Evolutionary conservation across 2,888 invertebrate genomes (phyloP), one percentile per base, ranked within the genome.

Genomic region (Archips crataeganus): DNA sequence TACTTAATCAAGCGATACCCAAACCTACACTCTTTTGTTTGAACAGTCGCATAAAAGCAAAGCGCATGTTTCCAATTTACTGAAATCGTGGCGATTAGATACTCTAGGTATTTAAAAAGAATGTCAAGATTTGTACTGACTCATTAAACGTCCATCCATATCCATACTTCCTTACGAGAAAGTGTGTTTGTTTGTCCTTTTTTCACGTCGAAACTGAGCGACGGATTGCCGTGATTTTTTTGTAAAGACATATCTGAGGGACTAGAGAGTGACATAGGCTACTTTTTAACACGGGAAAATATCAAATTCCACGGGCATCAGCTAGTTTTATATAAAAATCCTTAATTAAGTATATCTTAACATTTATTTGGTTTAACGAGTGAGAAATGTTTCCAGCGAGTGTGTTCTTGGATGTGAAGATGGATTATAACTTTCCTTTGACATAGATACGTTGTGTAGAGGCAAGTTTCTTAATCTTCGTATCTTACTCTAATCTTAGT

Each of bases 391-490:
- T 10, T 54, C 54, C 23, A 57, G 11, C 57, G 54, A 54, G 54
- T 23, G 8, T 32, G 57, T 57, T 57, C 57, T 57, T 54, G 11
- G 10, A 32, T 57, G 57, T 32, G 3, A 32, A 57, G 23, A 57
- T 23, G 10, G 13, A 3, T 57, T 3, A 57, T 32, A 57, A 23
- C 11, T 57, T 57, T 32, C 57, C 11, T 32, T 57, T 23, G 32
- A 57, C 10, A 32, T 10, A 11, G 11, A 57, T 32, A 60, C 8
- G 36, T 39, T 32, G 34, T 59, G 34, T 34, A 34, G 6, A n/a
- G 36, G 11, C 8, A 60, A 62, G 62, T 62, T 62, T 62, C 15
- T 23, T 39, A 62, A 15, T 62, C 62, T 62, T 42, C 2, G 39
- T n/a, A 62, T 42, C 36, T 34, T 60, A 60, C 62, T 62, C 15